Percentiles rank a stretch among this genome's conserved stretches.
These are phyloP conservation scores for Leucophora obtusa DNA, from an alignment of 2,888 invertebrate genomes.

Conservation along the genomic window DNA sequence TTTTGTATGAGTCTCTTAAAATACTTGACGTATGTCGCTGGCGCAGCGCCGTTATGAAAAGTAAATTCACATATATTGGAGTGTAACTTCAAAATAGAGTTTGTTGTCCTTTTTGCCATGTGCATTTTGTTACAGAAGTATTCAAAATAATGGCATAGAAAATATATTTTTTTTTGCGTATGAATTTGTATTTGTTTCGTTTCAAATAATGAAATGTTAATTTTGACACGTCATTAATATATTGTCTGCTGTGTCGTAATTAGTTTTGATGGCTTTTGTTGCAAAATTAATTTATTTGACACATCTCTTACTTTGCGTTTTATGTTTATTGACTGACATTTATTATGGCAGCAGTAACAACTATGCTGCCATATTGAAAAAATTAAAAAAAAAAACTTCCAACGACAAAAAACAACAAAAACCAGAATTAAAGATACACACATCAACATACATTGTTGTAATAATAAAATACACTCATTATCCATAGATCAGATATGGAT, in stretches of 20 bases:
- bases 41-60: too few relatives aligned
- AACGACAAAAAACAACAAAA: constrained; percentile 21
- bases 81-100: neutral
- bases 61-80: neutral
- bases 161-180: constrained; percentile 7
- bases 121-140: constrained; percentile 35
- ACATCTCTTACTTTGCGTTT: constrained; percentile 68
- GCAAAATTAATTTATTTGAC: constrained; percentile 77
- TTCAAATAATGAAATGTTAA: constrained; percentile 76
- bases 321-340: constrained; percentile 63
- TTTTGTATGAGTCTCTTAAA: neutral
- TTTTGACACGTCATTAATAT: constrained; percentile 78
- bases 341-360: constrained; percentile 62
- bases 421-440: constrained; percentile 34
- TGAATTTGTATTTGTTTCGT: constrained; percentile 47
- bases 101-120: constrained; percentile 35
- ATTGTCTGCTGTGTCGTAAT: constrained; percentile 73
- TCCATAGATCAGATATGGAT: constrained; percentile 63
- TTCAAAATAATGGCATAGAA: constrained; percentile 12
- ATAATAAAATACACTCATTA: constrained; percentile 57
- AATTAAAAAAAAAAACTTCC: neutral
- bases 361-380: constrained; percentile 27
- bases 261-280: constrained; percentile 77
- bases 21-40: too few relatives aligned
- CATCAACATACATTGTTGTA: constrained; percentile 17